Percentiles rank a stretch among this genome's conserved stretches.
Evolutionary conservation across 2,888 invertebrate species (phyloP).

Genomic region (Encarsia formosa): DNA sequence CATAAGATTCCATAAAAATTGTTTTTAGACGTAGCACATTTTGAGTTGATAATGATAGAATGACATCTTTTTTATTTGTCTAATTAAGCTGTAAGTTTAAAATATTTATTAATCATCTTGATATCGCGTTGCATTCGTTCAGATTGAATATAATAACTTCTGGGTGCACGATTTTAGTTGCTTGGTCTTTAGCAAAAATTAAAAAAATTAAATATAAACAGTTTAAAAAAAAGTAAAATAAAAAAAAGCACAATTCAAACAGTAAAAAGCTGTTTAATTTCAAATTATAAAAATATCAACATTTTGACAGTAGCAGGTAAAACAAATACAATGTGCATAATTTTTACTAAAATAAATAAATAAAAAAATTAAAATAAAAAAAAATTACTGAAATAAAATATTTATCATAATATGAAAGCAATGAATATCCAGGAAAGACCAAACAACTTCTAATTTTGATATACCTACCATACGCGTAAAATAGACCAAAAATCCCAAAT

Average conservation of each 20-base stretch:
- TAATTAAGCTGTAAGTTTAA: slow-evolving; percentile 51
- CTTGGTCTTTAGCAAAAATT: slow-evolving; percentile 40
- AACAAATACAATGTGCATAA: too few relatives aligned
- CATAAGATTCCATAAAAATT: slow-evolving; percentile 48
- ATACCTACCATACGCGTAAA: slow-evolving; percentile 49
- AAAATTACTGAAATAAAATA: neutral
- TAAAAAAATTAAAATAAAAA: slow-evolving; percentile 3
- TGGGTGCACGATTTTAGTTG: slow-evolving; percentile 42
- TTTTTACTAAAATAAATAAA: too few relatives aligned
- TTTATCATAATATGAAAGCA: neutral
- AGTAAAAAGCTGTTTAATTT: slow-evolving; percentile 21
- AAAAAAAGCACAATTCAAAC: slow-evolving; percentile 8
- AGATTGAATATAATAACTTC: slow-evolving; percentile 40
- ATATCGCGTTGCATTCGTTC: slow-evolving; percentile 41
- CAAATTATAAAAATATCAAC: too few relatives aligned
- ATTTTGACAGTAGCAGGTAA: too few relatives aligned
- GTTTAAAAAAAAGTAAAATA: neutral
- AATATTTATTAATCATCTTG: slow-evolving; percentile 49
- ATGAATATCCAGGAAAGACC: slow-evolving; percentile 40
- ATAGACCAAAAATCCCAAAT: slow-evolving; percentile 34
- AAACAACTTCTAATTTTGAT: slow-evolving; percentile 46
- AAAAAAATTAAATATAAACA: slow-evolving; percentile 10
- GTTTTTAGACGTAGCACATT: slow-evolving; percentile 43
- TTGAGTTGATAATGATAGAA: slow-evolving; percentile 44
- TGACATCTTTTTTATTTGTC: slow-evolving; percentile 48